Percentiles rank a stretch among this genome's conserved stretches.
Conservation (phyloP, 2,888 invertebrate genomes). For the Neoascia interrupta region DNA sequence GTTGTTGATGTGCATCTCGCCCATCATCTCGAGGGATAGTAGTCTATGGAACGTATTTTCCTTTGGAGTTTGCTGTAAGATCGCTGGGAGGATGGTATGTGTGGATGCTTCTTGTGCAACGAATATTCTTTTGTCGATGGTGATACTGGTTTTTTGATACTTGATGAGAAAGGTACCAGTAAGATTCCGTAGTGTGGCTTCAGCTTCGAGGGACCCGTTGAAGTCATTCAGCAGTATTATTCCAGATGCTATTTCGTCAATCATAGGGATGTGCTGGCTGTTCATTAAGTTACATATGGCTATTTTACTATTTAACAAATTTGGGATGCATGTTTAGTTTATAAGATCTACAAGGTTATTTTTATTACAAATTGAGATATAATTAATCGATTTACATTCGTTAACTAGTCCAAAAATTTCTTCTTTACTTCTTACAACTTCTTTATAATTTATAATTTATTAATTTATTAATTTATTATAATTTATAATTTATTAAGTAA, state of each 20-base stretch:
- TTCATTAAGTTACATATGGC: too few species aligned
- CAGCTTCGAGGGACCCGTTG: slow-evolving; percentile 6
- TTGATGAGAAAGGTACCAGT: slow-evolving; percentile 21
- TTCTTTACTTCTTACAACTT: too few species aligned
- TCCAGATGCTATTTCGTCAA: slow-evolving; percentile 25
- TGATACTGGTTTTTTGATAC: slow-evolving; percentile 11
- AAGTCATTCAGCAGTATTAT: slow-evolving; percentile 23
- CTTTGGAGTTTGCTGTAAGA: neutral
- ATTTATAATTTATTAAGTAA: slow-evolving; percentile 36
- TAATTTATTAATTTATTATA: slow-evolving; percentile 11
- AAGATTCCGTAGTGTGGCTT: slow-evolving; percentile 2
- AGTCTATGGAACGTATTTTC: neutral
- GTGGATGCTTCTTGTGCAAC: neutral
- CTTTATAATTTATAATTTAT: slow-evolving; percentile 18
- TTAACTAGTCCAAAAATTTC: slow-evolving; percentile 3
- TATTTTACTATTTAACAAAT: slow-evolving; percentile 3
- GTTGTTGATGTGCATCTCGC: slow-evolving; percentile 7
- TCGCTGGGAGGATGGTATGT: neutral
- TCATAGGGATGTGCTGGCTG: slow-evolving; percentile 6
- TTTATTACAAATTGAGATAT: too few species aligned
- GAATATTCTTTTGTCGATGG: slow-evolving; percentile 21
- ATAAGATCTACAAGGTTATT: slow-evolving; percentile 7
- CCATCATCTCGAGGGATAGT: slow-evolving; percentile 6
- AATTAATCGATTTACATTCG: slow-evolving; percentile 12
- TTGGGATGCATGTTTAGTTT: slow-evolving; percentile 12